Evolutionary conservation across 2,113 vertebrate genomes (phyloP).

Genomic region (Myotis brandtii): DNA sequence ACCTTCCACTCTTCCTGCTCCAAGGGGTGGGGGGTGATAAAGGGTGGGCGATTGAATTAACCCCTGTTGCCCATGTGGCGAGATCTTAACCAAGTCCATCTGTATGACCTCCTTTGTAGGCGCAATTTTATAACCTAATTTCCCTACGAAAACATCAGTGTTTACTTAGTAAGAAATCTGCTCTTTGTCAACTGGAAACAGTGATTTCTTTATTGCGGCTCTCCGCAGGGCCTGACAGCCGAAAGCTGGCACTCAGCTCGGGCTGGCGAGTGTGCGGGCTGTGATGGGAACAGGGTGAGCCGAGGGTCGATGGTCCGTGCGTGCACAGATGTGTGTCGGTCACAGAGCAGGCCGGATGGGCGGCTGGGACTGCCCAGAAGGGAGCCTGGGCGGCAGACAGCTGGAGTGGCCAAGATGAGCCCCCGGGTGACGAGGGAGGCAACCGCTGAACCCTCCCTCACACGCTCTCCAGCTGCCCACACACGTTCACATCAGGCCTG

Average conservation of each 20-base stretch:
- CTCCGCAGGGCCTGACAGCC: slow-evolving; percentile 86
- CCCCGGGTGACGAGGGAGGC: too few species aligned
- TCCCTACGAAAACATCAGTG: slow-evolving; percentile 87
- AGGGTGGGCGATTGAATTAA: slow-evolving; percentile 76
- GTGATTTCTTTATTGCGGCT: slow-evolving; percentile 93
- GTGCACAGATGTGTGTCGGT: slow-evolving; percentile 81
- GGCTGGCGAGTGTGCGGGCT: slow-evolving; percentile 88
- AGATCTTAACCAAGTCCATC: slow-evolving; percentile 85
- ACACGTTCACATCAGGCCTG: neutral
- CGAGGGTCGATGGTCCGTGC: slow-evolving; percentile 75
- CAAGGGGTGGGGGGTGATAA: slow-evolving; percentile 57
- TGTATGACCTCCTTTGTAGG: slow-evolving; percentile 85
- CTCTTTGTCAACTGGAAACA: slow-evolving; percentile 93
- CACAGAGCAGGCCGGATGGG: slow-evolving; percentile 72
- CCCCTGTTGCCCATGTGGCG: slow-evolving; percentile 79
- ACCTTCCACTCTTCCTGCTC: slow-evolving; percentile 35
- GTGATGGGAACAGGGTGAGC: slow-evolving; percentile 90
- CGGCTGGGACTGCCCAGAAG: neutral
- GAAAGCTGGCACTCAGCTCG: slow-evolving; percentile 88
- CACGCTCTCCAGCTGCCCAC: neutral
- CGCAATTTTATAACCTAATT: slow-evolving; percentile 88
- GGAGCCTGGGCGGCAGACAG: neutral
- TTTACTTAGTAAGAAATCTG: slow-evolving; percentile 93
- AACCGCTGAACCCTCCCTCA: neutral
- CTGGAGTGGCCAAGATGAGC: neutral